These are phyloP conservation scores for Halichoeres trimaculatus DNA, from an alignment of 2,113 vertebrate genomes.

Conservation along the genomic window DNA sequence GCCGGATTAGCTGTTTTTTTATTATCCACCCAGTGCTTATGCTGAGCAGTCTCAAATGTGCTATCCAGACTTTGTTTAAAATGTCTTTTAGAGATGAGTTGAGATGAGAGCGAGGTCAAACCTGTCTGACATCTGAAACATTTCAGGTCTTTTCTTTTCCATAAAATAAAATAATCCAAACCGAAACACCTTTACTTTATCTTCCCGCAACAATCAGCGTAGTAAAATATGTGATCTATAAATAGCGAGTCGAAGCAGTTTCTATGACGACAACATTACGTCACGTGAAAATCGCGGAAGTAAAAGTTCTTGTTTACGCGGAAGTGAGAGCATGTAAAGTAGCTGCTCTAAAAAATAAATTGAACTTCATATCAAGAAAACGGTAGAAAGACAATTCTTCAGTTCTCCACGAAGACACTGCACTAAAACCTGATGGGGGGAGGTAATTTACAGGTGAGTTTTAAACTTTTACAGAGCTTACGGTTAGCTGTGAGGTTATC, in stretches of 20 bases:
- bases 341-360: background rate
- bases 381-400: background rate
- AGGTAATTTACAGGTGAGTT: conserved; percentile 80
- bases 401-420: background rate
- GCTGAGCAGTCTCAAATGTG: too few relatives aligned
- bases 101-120: too few relatives aligned
- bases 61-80: too few relatives aligned
- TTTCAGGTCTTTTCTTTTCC: too few relatives aligned
- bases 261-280: background rate
- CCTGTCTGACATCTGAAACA: too few relatives aligned
- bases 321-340: conserved; percentile 56
- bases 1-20: too few relatives aligned
- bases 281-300: conserved; percentile 75
- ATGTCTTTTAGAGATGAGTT: too few relatives aligned
- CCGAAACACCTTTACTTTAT: too few relatives aligned
- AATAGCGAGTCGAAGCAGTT: background rate
- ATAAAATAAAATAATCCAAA: too few relatives aligned
- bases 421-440: conserved; percentile 51
- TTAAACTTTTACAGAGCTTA: background rate
- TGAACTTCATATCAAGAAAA: too few relatives aligned
- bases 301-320: conserved; percentile 44
- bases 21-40: too few relatives aligned
- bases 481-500: conserved; percentile 3
- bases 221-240: background rate
- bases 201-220: too few relatives aligned